phyloP scores from a whole-genome alignment of 1,140 invertebrate species.

The Drosophila persimilis region DNA sequence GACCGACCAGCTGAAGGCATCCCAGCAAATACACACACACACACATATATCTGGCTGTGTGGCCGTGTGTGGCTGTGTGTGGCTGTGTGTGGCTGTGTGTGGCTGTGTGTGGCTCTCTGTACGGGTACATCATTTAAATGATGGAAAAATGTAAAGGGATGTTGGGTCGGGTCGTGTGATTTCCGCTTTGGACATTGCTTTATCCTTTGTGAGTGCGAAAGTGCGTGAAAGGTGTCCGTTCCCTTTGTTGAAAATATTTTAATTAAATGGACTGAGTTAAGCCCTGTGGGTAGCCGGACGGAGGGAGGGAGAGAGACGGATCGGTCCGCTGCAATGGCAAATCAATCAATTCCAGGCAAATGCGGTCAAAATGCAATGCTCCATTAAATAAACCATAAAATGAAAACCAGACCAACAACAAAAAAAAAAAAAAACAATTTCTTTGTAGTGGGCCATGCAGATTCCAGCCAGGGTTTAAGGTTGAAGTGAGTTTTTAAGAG shows the following conservation, averaged over 20 bases:
- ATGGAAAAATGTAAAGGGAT: constrained; percentile 60
- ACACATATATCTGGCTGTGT: not conserved
- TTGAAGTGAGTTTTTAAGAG: constrained; percentile 19
- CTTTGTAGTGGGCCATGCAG: constrained; percentile 25
- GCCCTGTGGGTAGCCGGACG: constrained; percentile 21
- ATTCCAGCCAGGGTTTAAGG: constrained; percentile 8
- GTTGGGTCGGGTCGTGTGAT: constrained; percentile 60
- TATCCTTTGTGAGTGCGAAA: constrained; percentile 53
- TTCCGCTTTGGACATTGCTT: constrained; percentile 65
- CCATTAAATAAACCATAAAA: constrained; percentile 47
- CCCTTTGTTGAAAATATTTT: constrained; percentile 45
- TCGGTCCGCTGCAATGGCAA: constrained; percentile 24
- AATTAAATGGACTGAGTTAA: constrained; percentile 51
- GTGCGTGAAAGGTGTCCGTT: constrained; percentile 46
- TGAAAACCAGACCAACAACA: not conserved
- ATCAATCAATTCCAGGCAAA: constrained; percentile 48
- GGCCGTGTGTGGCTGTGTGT: too few species aligned
- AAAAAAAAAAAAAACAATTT: constrained; percentile 1
- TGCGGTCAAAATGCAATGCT: constrained; percentile 50
- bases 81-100: too few species aligned
- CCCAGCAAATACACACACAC: constrained; percentile 20
- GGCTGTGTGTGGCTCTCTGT: too few species aligned
- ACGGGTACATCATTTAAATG: constrained; percentile 56
- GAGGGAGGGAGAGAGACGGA: not conserved
- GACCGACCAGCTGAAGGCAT: constrained; percentile 22